Percentiles rank a stretch among this genome's conserved stretches.
Conservation (phyloP, 2,888 invertebrate genomes). For the Drosophila mimica region DNA sequence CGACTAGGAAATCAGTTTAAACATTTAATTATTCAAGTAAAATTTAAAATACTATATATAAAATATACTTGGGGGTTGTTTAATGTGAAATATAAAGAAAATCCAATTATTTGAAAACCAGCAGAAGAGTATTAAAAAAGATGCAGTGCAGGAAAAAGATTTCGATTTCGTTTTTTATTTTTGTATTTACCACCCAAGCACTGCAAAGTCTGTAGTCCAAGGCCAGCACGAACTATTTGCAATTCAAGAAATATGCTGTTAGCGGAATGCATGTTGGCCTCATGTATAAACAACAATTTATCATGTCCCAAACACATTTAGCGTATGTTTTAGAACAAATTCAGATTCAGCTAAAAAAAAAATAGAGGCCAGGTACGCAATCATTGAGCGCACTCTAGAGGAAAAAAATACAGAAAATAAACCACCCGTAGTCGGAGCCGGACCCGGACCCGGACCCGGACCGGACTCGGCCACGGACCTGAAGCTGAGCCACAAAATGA, state of each 20-base stretch:
- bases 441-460: not conserved
- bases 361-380: constrained; percentile 42
- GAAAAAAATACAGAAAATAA: constrained; percentile 28
- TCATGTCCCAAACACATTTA: constrained; percentile 68
- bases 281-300: constrained; percentile 59
- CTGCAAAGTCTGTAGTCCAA: not conserved
- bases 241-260: constrained; percentile 56
- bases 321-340: constrained; percentile 72
- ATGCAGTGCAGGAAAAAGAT: not conserved
- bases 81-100: not conserved
- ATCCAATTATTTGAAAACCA: not conserved
- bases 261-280: constrained; percentile 18
- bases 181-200: not conserved
- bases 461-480: constrained; percentile 2
- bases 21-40: not conserved
- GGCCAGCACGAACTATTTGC: constrained; percentile 20
- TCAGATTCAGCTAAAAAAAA: constrained; percentile 58
- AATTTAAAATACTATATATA: not conserved
- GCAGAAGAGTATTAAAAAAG: not conserved
- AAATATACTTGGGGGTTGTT: not conserved
- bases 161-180: not conserved
- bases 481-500: constrained; percentile 61
- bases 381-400: constrained; percentile 40
- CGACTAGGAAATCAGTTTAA: not conserved
- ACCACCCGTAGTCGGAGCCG: constrained; percentile 7